These are phyloP conservation scores for Cynopterus sphinx DNA, from an alignment of 2,797 vertebrate species.

Conservation along the genomic window DNA sequence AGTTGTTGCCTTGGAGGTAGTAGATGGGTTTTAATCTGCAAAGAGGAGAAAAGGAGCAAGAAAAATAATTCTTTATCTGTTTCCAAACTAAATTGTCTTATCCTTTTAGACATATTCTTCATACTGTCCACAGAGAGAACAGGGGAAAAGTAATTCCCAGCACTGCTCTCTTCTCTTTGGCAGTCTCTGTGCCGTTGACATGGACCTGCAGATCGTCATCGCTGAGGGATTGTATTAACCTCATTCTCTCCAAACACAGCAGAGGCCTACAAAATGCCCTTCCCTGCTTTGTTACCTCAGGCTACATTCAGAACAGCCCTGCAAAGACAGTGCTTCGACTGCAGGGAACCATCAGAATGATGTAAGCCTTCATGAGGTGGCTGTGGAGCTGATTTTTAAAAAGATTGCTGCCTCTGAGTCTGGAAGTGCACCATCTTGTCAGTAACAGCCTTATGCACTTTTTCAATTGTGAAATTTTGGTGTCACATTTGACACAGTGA, in stretches of 20 bases:
- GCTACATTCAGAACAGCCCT: background rate
- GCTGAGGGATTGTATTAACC: background rate
- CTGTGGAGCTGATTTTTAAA: background rate
- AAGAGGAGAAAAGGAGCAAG: constrained; percentile 38
- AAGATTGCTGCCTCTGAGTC: background rate
- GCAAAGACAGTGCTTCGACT: background rate
- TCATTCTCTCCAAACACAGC: background rate
- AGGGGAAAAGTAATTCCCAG: background rate
- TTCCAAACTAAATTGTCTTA: constrained; percentile 37
- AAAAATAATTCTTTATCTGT: constrained; percentile 37
- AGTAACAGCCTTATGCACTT: background rate
- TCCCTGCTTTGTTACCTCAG: background rate
- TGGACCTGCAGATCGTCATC: background rate
- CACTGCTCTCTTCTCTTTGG: background rate
- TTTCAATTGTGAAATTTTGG: constrained; percentile 29
- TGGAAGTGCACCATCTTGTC: background rate
- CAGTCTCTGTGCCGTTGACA: background rate
- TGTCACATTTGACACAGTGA: constrained; percentile 6
- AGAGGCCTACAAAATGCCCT: background rate
- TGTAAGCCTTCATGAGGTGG: background rate
- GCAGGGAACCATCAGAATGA: background rate
- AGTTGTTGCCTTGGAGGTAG: constrained; percentile 47
- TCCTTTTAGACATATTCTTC: background rate
- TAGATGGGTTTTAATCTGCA: constrained; percentile 59
- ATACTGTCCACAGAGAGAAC: background rate